Evolutionary conservation across 2,113 vertebrate genomes (phyloP), one percentile per base, ranked within the genome.

Genomic region (Dolichallabes microphthalmus): DNA sequence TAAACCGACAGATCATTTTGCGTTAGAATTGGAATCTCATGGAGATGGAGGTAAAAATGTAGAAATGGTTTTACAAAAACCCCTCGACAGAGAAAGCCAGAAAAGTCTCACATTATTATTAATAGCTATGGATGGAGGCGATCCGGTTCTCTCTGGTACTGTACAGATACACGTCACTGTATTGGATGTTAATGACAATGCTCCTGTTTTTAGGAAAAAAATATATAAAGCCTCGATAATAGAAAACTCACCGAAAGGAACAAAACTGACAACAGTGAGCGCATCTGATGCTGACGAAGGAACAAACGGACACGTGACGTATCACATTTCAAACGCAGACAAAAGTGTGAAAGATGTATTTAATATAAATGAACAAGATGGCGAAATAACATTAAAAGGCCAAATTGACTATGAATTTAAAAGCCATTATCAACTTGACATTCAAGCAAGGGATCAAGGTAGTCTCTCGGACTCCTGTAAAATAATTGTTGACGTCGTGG

Each of bases 391-490:
- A 60, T 50, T 94, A 1, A 84, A 27, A 27, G 92, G 89, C 0
- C 14, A 58, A 0, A 71, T 95, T 10, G 94, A 97, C 82, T 96
- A 93, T 15, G 95, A 97, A 87, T 88, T 89, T 50, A 45, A 52
- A 22, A 95, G 82, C 45, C 90, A 91, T 35, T 94, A 94, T 0
- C 92, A 93, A 79, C 85, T 90, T 0, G 92, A 0, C 22, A 80
- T 96, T 79, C 93, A 96, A 89, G 94, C 93, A 2, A 95, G 90
- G 71, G 95, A 96, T 0, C 91, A 94, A 0, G 95, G 94, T 0
- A 93, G 94, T 0, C 87, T 96, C 2, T 88, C 71, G 0, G 86
- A 91, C 0, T 92, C 95, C 0, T 90, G 90, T 83, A 94, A 95
- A 83, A 86, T 95, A 9, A 71, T 92, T 22, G 71, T 96, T 82